Base-by-base conservation (phyloP, 2,113 vertebrate genomes). In the Stigmatopora argus region DNA sequence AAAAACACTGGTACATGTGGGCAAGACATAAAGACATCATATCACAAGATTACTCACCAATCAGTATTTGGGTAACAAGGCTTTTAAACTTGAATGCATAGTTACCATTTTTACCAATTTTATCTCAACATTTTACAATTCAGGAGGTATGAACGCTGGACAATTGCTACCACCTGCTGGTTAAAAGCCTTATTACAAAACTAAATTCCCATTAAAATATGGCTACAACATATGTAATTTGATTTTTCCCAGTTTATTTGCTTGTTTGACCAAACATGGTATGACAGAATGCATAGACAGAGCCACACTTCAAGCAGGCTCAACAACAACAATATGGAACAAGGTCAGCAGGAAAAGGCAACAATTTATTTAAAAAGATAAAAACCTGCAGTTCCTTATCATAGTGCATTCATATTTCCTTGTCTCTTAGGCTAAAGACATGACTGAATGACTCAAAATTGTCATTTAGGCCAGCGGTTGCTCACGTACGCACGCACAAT, bases 191-290 rank as follows among this genome's bases (percentile, higher is more conserved):
- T 15, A 5, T 41, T 31, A 21, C 47, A 59, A 57, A 45, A 44
- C 14, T 10, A 69, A 52, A 48, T 65, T 3, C 46, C 19, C 4
- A 3, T 8, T 7, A 31, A 19, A 3, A 74, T 62, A 52, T 10
- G 41, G 48, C 59, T 19, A 21, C 48, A 18, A 21, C 5, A 41
- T 41, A 10, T 14, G 12, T 11, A 78, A 48, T 80, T 84, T 66
- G 77, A 87, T 71, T 76, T 41, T 61, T 83, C 86, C 57, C 53
- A 70, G 78, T 90, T 89, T 83, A 89, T 90, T 88, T 69, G 83
- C 66, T 62, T 76, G 72, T 78, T 80, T 73, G 78, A 89, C 83
- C 91, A 90, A 90, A 90, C 80, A 80, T 85, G 80, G 74, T 78
- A 76, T 81, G 69, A 83, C 65, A 87, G 83, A 86, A 90, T 84